Evolutionary conservation across 2,797 vertebrate species (phyloP).

Genomic region (Oreochromis mossambicus): DNA sequence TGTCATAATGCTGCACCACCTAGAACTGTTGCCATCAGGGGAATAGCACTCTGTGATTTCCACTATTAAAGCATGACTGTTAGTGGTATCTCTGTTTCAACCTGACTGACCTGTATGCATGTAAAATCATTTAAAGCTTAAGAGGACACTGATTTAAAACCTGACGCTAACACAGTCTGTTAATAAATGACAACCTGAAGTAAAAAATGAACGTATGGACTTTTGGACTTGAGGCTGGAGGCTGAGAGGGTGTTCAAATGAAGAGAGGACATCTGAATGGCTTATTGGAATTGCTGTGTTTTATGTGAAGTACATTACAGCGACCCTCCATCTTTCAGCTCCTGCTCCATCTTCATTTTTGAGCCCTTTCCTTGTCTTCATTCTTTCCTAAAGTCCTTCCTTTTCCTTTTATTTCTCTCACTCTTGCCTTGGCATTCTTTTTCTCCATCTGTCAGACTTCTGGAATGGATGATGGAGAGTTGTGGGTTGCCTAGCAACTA

Average conservation of each 20-base stretch:
- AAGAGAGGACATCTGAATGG: neutral
- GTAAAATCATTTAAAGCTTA: neutral
- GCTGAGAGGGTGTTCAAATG: neutral
- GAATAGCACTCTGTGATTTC: neutral
- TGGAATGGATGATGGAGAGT: slow-evolving; percentile 84
- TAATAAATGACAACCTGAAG: neutral
- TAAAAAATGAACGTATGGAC: neutral
- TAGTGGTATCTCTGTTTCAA: neutral
- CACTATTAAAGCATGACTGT: neutral
- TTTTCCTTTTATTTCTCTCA: slow-evolving; percentile 3
- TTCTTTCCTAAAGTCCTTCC: neutral
- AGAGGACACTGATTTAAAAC: neutral
- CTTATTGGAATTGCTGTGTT: neutral
- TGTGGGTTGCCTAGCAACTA: slow-evolving; percentile 81
- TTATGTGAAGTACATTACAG: slow-evolving; percentile 7
- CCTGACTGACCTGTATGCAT: neutral
- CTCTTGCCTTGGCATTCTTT: slow-evolving; percentile 37
- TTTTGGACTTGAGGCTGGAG: neutral
- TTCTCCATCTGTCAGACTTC: slow-evolving; percentile 76
- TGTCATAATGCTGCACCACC: neutral
- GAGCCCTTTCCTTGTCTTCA: neutral
- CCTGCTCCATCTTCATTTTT: neutral
- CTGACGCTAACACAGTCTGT: neutral
- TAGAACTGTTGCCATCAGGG: neutral
- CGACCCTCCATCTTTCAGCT: neutral